These are phyloP conservation scores for Patagioenas fasciata DNA, from an alignment of 2,113 vertebrate species.

Conservation along the genomic window DNA sequence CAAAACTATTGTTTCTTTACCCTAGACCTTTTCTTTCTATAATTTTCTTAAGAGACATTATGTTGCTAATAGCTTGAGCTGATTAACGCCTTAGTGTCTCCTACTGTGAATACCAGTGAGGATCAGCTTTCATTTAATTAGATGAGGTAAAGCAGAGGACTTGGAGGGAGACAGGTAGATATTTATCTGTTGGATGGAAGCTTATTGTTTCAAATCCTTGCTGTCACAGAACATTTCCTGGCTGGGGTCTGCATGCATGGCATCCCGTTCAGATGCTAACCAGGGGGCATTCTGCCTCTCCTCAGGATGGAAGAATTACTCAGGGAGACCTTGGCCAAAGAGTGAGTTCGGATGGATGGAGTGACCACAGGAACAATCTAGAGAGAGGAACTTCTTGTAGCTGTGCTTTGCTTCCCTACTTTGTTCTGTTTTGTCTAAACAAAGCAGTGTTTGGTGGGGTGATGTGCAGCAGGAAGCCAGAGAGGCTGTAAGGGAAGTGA, in stretches of 20 bases:
- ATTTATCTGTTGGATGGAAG: conserved; percentile 17
- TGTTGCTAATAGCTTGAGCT: conserved; percentile 47
- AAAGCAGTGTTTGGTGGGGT: background rate
- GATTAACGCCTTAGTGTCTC: conserved; percentile 18
- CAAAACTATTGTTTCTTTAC: background rate
- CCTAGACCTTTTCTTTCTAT: background rate
- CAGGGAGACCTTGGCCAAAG: background rate
- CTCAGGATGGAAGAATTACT: background rate
- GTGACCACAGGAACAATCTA: background rate
- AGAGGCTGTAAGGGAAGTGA: background rate
- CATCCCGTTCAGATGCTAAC: background rate
- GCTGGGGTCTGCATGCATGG: background rate
- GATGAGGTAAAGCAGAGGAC: conserved; percentile 22
- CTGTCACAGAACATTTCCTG: background rate
- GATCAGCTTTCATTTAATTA: conserved; percentile 53
- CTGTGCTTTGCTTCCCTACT: background rate
- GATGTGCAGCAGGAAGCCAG: background rate
- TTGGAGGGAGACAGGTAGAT: conserved; percentile 5
- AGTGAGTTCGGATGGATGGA: background rate
- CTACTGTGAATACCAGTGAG: background rate
- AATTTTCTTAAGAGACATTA: conserved; percentile 19
- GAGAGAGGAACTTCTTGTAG: background rate
- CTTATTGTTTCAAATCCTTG: conserved; percentile 43
- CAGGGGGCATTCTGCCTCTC: background rate
- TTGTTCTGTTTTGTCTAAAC: background rate